phyloP scores from a whole-genome alignment of 2,888 invertebrate genomes.

The Bugulina stolonifera region DNA sequence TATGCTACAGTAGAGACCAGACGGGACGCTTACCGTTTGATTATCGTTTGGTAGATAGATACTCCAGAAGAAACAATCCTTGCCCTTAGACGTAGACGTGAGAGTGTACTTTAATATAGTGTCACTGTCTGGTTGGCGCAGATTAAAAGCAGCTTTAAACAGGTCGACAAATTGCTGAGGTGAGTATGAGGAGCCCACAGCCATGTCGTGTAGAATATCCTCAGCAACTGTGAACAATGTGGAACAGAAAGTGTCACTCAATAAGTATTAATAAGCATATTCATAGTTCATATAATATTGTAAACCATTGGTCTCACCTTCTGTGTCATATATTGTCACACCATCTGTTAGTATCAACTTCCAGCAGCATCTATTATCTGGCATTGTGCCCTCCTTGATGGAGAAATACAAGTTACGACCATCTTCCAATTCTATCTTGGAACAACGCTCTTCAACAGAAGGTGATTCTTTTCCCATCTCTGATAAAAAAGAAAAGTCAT shows the following conservation, averaged over 20 bases:
- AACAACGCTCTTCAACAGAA: constrained; percentile 11
- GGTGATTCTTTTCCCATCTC: no score
- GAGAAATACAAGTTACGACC: constrained; percentile 8
- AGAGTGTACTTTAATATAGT: neutral
- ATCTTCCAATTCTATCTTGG: constrained; percentile 20
- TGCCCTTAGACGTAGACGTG: neutral
- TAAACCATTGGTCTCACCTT: neutral
- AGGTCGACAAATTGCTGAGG: neutral
- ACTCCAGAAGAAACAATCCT: constrained; percentile 26
- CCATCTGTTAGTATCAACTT: constrained; percentile 9
- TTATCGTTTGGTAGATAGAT: constrained; percentile 7
- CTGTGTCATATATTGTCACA: neutral
- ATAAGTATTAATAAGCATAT: no score
- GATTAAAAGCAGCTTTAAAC: constrained; percentile 13
- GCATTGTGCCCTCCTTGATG: neutral
- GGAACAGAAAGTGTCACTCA: no score
- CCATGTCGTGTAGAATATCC: constrained; percentile 1
- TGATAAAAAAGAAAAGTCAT: neutral
- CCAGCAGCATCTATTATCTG: neutral
- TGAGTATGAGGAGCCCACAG: constrained; percentile 15
- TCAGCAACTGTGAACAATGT: neutral
- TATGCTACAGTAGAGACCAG: no score
- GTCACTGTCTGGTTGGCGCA: neutral
- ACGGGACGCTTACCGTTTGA: neutral
- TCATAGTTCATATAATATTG: no score